Percentiles rank a stretch among this genome's conserved stretches.
These are phyloP conservation scores for Drosophila seguyi DNA, from an alignment of 1,140 invertebrate species.

Conservation along the genomic window DNA sequence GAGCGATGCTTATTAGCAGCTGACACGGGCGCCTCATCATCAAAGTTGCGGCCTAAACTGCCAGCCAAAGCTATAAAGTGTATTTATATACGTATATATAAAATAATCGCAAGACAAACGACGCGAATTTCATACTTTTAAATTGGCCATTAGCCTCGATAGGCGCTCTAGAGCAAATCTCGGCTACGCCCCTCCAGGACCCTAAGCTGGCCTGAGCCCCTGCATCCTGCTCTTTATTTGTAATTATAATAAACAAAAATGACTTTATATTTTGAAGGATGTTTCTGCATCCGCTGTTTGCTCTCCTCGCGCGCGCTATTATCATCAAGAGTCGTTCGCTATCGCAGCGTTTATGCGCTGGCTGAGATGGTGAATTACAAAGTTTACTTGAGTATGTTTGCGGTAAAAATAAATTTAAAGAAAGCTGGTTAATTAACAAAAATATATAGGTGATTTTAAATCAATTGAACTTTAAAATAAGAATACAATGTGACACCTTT, in stretches of 20 bases:
- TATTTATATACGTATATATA: conserved; percentile 28
- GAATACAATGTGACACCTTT: too few relatives aligned
- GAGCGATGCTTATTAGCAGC: conserved; percentile 81
- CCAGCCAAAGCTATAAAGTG: conserved; percentile 28
- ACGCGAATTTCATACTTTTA: conserved; percentile 71
- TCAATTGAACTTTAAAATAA: too few relatives aligned
- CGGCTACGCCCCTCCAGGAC: conserved; percentile 1
- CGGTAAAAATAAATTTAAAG: too few relatives aligned
- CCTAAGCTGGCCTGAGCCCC: conserved; percentile 28
- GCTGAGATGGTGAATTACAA: conserved; percentile 1
- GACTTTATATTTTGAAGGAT: conserved; percentile 57
- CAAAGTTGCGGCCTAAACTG: conserved; percentile 55
- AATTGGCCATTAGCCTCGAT: conserved; percentile 74
- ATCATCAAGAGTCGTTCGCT: conserved; percentile 31
- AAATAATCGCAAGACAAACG: conserved; percentile 59
- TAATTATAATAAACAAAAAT: conserved; percentile 66
- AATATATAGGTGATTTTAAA: too few relatives aligned
- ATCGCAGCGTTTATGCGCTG: conserved; percentile 12
- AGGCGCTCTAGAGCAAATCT: conserved; percentile 20
- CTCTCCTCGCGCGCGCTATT: conserved; percentile 29
- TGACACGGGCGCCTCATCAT: conserved; percentile 70
- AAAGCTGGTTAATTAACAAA: too few relatives aligned
- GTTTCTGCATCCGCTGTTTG: conserved; percentile 52
- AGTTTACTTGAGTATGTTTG: background rate
- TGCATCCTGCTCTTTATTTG: conserved; percentile 57